These are phyloP conservation scores for Irena cyanogastra DNA, from an alignment of 2,113 vertebrate genomes.

Conservation along the genomic window DNA sequence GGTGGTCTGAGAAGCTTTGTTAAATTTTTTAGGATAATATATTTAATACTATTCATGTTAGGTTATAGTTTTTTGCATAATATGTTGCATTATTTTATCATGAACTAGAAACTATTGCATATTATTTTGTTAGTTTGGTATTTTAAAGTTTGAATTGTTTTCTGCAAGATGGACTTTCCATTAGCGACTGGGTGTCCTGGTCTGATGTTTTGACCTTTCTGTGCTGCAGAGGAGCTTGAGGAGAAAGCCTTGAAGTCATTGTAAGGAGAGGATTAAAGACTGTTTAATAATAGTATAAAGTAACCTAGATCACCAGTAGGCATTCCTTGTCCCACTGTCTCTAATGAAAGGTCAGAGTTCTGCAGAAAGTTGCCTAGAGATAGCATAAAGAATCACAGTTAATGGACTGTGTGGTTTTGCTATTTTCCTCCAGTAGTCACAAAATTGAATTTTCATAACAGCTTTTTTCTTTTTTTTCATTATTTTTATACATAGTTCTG, in stretches of 20 bases:
- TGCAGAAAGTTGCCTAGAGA: background rate
- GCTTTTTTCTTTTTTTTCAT: background rate
- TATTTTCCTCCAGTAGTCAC: background rate
- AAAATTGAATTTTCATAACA: background rate
- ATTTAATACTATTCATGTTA: background rate
- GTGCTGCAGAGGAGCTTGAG: constrained; percentile 1
- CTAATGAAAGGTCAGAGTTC: constrained; percentile 23
- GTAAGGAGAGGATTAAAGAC: background rate
- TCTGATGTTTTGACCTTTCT: constrained; percentile 26
- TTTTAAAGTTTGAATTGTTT: background rate
- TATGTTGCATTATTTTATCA: background rate
- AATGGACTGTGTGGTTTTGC: background rate
- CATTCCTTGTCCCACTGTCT: background rate
- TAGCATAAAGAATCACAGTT: background rate
- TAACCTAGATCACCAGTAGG: background rate
- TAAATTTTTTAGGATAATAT: background rate
- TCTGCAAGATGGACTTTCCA: background rate
- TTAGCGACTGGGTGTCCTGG: background rate
- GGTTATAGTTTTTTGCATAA: background rate
- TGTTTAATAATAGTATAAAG: background rate
- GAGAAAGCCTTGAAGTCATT: background rate
- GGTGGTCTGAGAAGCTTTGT: background rate
- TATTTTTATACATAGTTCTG: background rate
- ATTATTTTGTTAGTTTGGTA: background rate
- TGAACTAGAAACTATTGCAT: background rate